phyloP scores from a whole-genome alignment of 2,888 invertebrate species.

The Apomyelois bistriatella region DNA sequence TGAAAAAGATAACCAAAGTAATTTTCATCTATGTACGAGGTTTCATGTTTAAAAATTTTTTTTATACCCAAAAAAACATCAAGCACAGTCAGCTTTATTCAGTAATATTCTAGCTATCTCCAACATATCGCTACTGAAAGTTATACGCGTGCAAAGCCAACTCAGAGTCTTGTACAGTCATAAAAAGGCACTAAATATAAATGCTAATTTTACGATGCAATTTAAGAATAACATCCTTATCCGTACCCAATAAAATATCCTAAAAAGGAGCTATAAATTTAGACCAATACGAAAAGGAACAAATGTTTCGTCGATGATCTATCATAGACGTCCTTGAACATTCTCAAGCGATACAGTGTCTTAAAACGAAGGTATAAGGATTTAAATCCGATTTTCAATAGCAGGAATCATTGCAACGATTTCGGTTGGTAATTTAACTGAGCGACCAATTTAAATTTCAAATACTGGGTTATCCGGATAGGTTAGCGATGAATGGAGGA shows the following conservation, averaged over 20 bases:
- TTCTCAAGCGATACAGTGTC: conserved; percentile 17
- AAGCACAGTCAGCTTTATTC: too few relatives aligned
- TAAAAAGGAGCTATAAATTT: conserved; percentile 14
- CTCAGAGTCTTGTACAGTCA: too few relatives aligned
- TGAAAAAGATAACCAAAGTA: too few relatives aligned
- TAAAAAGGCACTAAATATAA: conserved; percentile 3
- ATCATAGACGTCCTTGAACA: conserved; percentile 17
- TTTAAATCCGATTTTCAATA: conserved; percentile 19
- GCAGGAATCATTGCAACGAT: conserved; percentile 45
- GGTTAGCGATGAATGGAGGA: conserved; percentile 56
- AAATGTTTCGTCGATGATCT: conserved; percentile 22
- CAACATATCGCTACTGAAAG: too few relatives aligned
- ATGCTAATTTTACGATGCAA: conserved; percentile 9
- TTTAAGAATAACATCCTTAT: conserved; percentile 6
- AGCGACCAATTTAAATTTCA: conserved; percentile 71
- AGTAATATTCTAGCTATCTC: too few relatives aligned
- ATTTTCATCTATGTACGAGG: too few relatives aligned
- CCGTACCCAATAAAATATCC: background rate
- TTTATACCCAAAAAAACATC: too few relatives aligned
- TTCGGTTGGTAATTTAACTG: conserved; percentile 45
- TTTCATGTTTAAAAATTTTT: too few relatives aligned
- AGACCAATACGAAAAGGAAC: conserved; percentile 22
- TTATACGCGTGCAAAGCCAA: too few relatives aligned
- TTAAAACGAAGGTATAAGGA: conserved; percentile 11
- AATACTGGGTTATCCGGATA: conserved; percentile 67